Evolutionary conservation across 2,113 vertebrate species (phyloP).

Genomic region (Hymenochirus boettgeri): DNA sequence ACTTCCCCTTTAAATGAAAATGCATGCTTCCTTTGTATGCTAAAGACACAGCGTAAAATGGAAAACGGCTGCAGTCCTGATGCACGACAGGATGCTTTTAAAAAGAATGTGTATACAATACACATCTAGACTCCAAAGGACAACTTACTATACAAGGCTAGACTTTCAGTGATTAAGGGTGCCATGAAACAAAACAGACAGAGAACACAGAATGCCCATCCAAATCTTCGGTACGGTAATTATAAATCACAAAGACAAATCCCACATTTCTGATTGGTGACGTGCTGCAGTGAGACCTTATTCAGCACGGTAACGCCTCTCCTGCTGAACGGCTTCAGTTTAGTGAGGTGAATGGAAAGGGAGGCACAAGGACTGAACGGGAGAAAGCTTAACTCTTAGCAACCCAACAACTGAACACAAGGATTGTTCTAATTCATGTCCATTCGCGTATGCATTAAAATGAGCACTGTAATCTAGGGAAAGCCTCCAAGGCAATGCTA

Average conservation of each 20-base stretch:
- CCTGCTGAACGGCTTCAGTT: conserved; percentile 55
- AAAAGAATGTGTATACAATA: conserved; percentile 39
- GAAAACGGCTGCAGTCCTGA: conserved; percentile 21
- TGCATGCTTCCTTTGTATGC: conserved; percentile 26
- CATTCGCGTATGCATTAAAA: neutral
- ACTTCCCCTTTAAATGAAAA: conserved; percentile 31
- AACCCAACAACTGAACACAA: conserved; percentile 15
- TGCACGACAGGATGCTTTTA: conserved; percentile 20
- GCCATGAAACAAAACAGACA: conserved; percentile 45
- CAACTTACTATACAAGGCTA: conserved; percentile 50
- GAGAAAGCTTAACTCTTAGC: conserved; percentile 56
- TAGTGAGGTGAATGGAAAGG: conserved; percentile 60
- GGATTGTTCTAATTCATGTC: neutral
- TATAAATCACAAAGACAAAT: conserved; percentile 58
- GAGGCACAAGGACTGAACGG: conserved; percentile 55
- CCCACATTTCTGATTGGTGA: conserved; percentile 58
- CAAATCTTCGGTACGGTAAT: conserved; percentile 57
- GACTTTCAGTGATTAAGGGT: conserved; percentile 45
- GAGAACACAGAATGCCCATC: conserved; percentile 50
- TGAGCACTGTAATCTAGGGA: neutral
- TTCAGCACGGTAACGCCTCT: conserved; percentile 58
- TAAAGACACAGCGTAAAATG: conserved; percentile 14
- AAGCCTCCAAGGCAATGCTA: neutral
- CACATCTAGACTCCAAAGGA: conserved; percentile 44
- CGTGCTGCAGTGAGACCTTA: conserved; percentile 52